phyloP scores from a whole-genome alignment of 2,888 invertebrate species.

The Noctua comes region DNA sequence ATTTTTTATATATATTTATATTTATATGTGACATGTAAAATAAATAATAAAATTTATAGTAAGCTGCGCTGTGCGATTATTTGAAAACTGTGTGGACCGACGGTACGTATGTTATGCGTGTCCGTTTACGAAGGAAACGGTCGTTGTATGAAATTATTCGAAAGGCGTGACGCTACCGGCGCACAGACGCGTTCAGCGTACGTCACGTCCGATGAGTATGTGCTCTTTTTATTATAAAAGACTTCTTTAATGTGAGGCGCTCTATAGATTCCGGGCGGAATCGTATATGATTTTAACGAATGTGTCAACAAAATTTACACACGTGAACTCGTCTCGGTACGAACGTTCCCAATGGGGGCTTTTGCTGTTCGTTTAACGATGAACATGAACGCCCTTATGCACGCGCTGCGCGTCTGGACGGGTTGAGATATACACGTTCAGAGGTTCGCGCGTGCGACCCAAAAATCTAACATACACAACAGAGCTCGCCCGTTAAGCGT shows the following conservation, averaged over 20 bases:
- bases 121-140: background rate
- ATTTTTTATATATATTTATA: too few relatives aligned
- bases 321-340: conserved; percentile 42
- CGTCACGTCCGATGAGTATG: conserved; percentile 1
- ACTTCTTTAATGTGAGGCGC: background rate
- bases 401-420: conserved; percentile 13
- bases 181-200: conserved; percentile 3
- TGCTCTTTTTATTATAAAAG: background rate
- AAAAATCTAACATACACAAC: background rate
- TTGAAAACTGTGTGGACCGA: background rate
- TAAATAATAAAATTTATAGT: too few relatives aligned
- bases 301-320: background rate
- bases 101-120: background rate
- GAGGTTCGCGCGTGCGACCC: background rate
- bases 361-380: background rate
- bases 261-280: conserved; percentile 1
- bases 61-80: too few relatives aligned
- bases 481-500: background rate
- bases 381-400: background rate
- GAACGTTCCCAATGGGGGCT: conserved; percentile 7
- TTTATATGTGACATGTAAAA: too few relatives aligned
- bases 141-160: conserved; percentile 3
- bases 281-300: background rate
- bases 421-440: conserved; percentile 2
- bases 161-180: conserved; percentile 2